Evolutionary conservation across 2,888 invertebrate genomes (phyloP).

Genomic region (Hirtodrosophila cameraria): DNA sequence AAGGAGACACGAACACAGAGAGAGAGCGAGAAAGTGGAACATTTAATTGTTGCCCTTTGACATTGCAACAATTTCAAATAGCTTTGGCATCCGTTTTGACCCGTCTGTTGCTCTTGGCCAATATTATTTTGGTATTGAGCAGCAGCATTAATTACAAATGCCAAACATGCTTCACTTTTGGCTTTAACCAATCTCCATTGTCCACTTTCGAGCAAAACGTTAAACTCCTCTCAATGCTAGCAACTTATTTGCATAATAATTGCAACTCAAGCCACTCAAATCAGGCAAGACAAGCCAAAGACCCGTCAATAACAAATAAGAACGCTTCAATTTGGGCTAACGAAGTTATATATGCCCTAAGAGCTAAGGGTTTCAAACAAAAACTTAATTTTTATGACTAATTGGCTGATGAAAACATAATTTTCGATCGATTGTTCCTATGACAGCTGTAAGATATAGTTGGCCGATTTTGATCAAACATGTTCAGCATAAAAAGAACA

Average conservation of each 20-base stretch:
- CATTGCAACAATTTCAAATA: conserved; percentile 59
- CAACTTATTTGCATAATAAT: conserved; percentile 10
- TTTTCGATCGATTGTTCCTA: too few species aligned
- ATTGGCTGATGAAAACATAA: too few species aligned
- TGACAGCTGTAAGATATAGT: too few species aligned
- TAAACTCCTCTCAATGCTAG: neutral
- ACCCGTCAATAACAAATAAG: too few species aligned
- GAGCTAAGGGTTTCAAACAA: too few species aligned
- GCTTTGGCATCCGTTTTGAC: conserved; percentile 18
- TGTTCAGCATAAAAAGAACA: too few species aligned
- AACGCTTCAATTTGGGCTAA: too few species aligned
- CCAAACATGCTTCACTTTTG: conserved; percentile 35
- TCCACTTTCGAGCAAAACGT: neutral
- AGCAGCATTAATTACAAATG: conserved; percentile 62
- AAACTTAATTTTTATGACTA: too few species aligned
- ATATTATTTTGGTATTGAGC: conserved; percentile 10
- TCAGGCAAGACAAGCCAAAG: too few species aligned
- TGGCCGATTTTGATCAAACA: too few species aligned
- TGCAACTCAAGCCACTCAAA: too few species aligned
- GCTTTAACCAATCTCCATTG: conserved; percentile 31
- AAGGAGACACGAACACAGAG: neutral
- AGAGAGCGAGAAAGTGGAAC: neutral
- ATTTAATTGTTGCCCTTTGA: conserved; percentile 73
- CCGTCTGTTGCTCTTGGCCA: conserved; percentile 1
- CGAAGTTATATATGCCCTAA: too few species aligned